A percentile compares a stretch with the other conserved stretches of the same genome.
Evolutionary conservation across 2,888 invertebrate species (phyloP).

Genomic region (Serripes groenlandicus): DNA sequence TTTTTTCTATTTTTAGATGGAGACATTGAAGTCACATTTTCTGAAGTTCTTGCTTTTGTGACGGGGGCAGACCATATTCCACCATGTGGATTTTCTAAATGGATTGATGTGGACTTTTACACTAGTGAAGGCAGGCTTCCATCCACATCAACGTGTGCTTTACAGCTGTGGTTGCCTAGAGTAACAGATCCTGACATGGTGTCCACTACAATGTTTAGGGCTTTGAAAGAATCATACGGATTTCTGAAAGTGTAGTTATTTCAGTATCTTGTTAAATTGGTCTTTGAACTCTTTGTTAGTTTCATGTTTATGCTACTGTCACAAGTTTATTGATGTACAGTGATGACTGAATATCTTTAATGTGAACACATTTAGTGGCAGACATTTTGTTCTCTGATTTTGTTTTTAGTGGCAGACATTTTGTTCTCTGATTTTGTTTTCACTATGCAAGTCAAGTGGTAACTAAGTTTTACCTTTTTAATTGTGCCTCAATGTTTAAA

Average conservation of each 20-base stretch:
- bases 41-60: constrained; percentile 24
- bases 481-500: too few relatives aligned
- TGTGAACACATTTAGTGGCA: too few relatives aligned
- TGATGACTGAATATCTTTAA: constrained; percentile 1
- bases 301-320: too few relatives aligned
- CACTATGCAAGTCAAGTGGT: too few relatives aligned
- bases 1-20: constrained; percentile 15
- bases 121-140: background rate
- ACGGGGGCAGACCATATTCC: constrained; percentile 25
- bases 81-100: constrained; percentile 26
- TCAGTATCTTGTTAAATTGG: background rate
- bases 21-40: constrained; percentile 15
- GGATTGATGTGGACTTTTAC: constrained; percentile 29
- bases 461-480: too few relatives aligned
- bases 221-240: constrained; percentile 14
- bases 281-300: too few relatives aligned
- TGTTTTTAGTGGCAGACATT: too few relatives aligned
- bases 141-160: constrained; percentile 20
- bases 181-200: constrained; percentile 15
- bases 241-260: constrained; percentile 13
- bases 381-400: too few relatives aligned
- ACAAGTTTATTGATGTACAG: too few relatives aligned
- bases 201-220: background rate
- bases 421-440: too few relatives aligned
- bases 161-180: constrained; percentile 31